Conservation (phyloP, 1,140 invertebrate species). For the Bombus balteatus region DNA sequence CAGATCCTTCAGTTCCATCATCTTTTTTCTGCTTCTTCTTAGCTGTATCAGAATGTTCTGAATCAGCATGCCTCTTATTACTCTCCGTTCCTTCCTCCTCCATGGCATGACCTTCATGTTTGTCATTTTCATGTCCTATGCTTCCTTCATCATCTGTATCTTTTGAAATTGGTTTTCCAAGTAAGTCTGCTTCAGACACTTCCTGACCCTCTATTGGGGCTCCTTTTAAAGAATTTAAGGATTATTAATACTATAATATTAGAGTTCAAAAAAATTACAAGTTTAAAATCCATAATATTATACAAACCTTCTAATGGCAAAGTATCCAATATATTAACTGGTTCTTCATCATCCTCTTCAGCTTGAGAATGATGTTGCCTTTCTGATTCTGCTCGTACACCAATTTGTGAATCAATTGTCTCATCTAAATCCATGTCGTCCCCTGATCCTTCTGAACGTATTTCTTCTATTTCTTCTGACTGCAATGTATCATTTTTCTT, state of each 20-base stretch:
- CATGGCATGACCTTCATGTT: constrained; percentile 70
- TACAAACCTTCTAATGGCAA: constrained; percentile 79
- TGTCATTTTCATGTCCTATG: constrained; percentile 75
- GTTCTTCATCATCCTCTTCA: constrained; percentile 75
- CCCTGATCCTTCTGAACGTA: constrained; percentile 78
- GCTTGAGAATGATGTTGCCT: constrained; percentile 66
- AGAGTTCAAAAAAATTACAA: neutral
- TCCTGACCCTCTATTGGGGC: constrained; percentile 81
- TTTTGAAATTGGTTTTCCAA: constrained; percentile 76
- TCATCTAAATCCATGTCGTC: constrained; percentile 82
- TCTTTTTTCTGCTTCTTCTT: constrained; percentile 78
- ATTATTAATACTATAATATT: constrained; percentile 25
- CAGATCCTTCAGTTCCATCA: constrained; percentile 74
- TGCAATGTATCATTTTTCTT: constrained; percentile 72
- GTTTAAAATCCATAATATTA: constrained; percentile 11
- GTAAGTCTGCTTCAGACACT: constrained; percentile 78
- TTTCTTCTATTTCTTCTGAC: constrained; percentile 76
- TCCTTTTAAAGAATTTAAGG: constrained; percentile 62
- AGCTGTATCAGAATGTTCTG: constrained; percentile 71
- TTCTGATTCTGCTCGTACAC: constrained; percentile 77
- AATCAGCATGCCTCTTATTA: constrained; percentile 73
- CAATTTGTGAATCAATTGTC: constrained; percentile 81
- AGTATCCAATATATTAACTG: constrained; percentile 80
- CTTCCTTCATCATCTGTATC: constrained; percentile 78
- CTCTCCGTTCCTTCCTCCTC: constrained; percentile 73